Percentiles rank a stretch among this genome's conserved stretches.
These are phyloP conservation scores for Leptatherina wallacei DNA, from an alignment of 2,797 vertebrate genomes.

Conservation along the genomic window DNA sequence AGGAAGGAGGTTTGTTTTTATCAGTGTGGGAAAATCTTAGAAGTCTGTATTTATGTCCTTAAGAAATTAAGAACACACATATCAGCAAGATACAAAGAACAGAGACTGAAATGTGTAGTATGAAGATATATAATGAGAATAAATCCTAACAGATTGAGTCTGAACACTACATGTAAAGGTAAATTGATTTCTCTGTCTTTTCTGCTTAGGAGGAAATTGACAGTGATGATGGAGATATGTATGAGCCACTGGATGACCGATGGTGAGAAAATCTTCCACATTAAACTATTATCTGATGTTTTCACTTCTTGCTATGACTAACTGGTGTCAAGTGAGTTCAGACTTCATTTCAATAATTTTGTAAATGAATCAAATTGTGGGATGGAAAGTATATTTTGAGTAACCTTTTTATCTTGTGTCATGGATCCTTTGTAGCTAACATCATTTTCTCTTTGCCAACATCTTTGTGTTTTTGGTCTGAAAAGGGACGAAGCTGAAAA, in stretches of 20 bases:
- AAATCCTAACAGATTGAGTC: not conserved
- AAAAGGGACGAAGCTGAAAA: constrained; percentile 71
- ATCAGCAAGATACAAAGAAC: not conserved
- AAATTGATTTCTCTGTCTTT: constrained; percentile 4
- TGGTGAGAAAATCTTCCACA: constrained; percentile 77
- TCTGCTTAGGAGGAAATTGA: constrained; percentile 74
- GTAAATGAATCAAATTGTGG: not conserved
- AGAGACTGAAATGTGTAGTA: not conserved
- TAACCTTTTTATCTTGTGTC: not conserved
- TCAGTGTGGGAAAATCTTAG: too few species aligned
- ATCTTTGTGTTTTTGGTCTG: not conserved
- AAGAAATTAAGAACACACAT: not conserved
- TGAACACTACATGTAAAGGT: not conserved
- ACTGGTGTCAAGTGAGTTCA: not conserved
- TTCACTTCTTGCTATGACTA: not conserved
- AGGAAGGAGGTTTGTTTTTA: too few species aligned
- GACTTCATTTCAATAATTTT: not conserved
- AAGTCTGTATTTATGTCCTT: too few species aligned
- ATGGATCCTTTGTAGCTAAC: not conserved
- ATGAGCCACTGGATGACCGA: constrained; percentile 89
- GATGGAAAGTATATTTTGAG: not conserved
- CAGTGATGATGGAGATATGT: constrained; percentile 87
- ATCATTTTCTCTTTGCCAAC: not conserved
- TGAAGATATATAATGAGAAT: not conserved
- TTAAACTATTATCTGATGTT: not conserved